Evolutionary conservation across 2,888 invertebrate genomes (phyloP), one percentile per base, ranked within the genome.

Genomic region (Caenorhabditis virilis): DNA sequence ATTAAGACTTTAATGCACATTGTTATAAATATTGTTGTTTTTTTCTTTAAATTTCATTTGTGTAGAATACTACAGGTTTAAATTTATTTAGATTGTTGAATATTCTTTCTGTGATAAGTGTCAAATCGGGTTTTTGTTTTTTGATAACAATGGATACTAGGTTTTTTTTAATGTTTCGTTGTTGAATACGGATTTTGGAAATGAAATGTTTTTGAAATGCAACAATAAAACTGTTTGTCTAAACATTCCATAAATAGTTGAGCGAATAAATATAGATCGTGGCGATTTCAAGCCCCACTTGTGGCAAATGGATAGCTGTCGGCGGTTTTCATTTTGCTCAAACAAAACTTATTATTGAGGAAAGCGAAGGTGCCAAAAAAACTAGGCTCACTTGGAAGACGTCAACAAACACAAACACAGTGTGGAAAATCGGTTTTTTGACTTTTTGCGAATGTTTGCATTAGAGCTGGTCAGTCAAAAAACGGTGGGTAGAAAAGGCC

Each of bases 391-490:
- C n/a, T n/a, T n/a, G n/a, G n/a, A n/a, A n/a, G n/a, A n/a, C n/a
- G n/a, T n/a, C n/a, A n/a, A 55, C 51, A 38, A 63, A 63, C 57
- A 58, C 50, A 62, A 51, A 62, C 45, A 62, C 53, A 38, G 38
- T 49, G 33, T n/a, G n/a, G n/a, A n/a, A n/a, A n/a, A n/a, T n/a
- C n/a, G n/a, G 45, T 63, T 63, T 62, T 57, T 60, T 59, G 50
- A 47, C 48, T 52, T 52, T 43, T 52, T 33, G 27, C 61, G 46
- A 57, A 50, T 65, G 57, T 66, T 66, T 66, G 60, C 66, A 66
- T 57, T 60, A 39, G 60, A 59, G 53, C 66, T 66, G 60, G 65
- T 60, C 65, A 65, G 43, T 55, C 51, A 50, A 50, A 50, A 7
- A 13, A 43, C 42, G 50, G 50, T 51, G 58, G 30, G 58, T 55